Evolutionary conservation across 1,140 invertebrate genomes (phyloP), one percentile per base, ranked within the genome.

Genomic region (Lanistes nyassanus): DNA sequence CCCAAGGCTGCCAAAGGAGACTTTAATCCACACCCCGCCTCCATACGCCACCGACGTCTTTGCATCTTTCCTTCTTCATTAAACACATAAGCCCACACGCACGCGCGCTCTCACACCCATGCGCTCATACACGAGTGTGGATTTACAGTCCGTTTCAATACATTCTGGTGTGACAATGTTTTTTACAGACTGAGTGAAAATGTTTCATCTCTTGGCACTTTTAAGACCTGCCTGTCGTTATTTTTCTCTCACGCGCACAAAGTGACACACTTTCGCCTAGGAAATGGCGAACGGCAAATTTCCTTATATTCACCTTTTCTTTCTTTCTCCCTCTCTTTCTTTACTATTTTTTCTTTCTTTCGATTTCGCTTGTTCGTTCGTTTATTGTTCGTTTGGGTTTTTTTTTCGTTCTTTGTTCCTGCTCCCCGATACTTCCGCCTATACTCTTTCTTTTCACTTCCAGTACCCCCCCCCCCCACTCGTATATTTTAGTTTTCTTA

Each of bases 351-450:
- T 51, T 60, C 29, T 72, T 51, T 2, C 26, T 72, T 23, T 5
- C 13, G 51, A 37, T 74, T 23, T 62, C 39, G 3, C 23, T 3
- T 34, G 36, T 37, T 58, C 34, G 23, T 29, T 62, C 58, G 23
- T 47, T 62, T 29, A 19, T 60, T 37, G 11, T 62, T 55, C 60
- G n/a, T 74, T 23, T 47, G 26, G 37, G 1, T 37, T 36, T 74
- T 23, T 62, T 56, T 73, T 29, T 62, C 56, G 37, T 29, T 73
- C 71, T 73, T 37, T 62, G 56, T 58, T n/a, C 55, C 69, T n/a
- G 6, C 2, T 56, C 39, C 31, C 21, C 56, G 4, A 55, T n/a
- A 31, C 55, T 34, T n/a, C 16, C 47, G 3, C 3, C 56, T 29
- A 55, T 29, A 39, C 34, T 36, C 47, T 55, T 60, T 72, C 69